Conservation (phyloP, 2,113 vertebrate genomes). For the Vireo altiloquus region DNA sequence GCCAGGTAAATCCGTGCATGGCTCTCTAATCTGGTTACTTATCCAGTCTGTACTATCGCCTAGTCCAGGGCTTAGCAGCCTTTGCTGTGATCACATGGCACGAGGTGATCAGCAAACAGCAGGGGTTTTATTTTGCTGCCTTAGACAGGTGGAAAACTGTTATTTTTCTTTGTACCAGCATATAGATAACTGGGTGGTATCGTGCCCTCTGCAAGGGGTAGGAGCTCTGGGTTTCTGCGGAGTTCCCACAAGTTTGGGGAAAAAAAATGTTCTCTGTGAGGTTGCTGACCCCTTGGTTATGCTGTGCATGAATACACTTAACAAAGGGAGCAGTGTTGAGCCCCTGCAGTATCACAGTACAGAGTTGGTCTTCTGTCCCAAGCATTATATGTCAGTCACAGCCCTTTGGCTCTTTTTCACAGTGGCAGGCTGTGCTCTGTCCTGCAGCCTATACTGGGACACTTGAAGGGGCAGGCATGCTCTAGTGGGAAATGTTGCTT, state of each 20-base stretch:
- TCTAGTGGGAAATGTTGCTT: neutral
- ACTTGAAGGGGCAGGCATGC: neutral
- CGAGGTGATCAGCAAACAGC: neutral
- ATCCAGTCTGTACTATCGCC: neutral
- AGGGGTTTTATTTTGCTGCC: neutral
- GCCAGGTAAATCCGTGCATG: conserved; percentile 44
- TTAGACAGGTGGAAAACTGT: neutral
- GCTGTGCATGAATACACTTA: conserved; percentile 14
- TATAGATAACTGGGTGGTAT: neutral
- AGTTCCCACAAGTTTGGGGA: neutral
- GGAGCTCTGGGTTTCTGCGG: neutral
- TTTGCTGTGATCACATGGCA: neutral
- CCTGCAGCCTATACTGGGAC: no score
- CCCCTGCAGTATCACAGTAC: neutral
- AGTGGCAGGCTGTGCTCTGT: neutral
- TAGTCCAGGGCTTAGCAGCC: conserved; percentile 32
- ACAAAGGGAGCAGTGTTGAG: neutral
- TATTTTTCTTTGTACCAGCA: neutral
- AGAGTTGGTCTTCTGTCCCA: neutral
- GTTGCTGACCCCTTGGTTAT: conserved; percentile 40
- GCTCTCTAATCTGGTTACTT: conserved; percentile 55
- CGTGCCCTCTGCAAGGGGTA: neutral
- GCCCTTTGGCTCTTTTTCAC: neutral
- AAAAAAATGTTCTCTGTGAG: neutral
- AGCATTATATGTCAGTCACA: neutral